phyloP scores from a whole-genome alignment of 1,140 invertebrate species.

The Brachystomella parvula region DNA sequence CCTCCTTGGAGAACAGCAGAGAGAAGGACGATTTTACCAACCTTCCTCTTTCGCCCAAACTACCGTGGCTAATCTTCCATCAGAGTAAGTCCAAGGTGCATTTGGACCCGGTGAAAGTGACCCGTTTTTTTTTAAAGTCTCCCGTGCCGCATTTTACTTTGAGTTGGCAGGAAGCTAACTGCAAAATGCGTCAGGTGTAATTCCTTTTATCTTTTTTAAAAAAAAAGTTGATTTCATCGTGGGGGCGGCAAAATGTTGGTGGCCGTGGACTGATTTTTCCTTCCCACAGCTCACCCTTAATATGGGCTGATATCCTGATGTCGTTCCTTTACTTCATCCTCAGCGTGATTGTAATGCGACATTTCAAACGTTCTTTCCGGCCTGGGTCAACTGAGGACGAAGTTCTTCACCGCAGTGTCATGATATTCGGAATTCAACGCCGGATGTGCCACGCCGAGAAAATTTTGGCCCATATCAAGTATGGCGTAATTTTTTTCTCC shows the following conservation, averaged over 20 bases:
- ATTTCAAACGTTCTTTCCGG: slow-evolving; percentile 50
- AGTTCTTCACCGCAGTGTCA: slow-evolving; percentile 59
- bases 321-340: slow-evolving; percentile 74
- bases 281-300: slow-evolving; percentile 62
- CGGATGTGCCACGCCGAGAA: slow-evolving; percentile 63
- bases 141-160: no score
- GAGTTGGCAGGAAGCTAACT: no score
- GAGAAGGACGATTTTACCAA: neutral
- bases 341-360: slow-evolving; percentile 73
- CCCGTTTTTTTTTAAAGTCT: no score
- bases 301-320: slow-evolving; percentile 82
- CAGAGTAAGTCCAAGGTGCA: slow-evolving; percentile 1
- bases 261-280: no score
- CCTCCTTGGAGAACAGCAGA: slow-evolving; percentile 53
- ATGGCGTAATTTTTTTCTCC: slow-evolving; percentile 37
- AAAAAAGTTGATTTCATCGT: no score
- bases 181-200: no score
- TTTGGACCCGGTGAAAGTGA: no score
- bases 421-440: slow-evolving; percentile 71
- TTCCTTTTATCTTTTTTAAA: no score
- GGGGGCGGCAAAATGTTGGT: no score
- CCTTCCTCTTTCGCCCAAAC: neutral
- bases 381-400: slow-evolving; percentile 36
- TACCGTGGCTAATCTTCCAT: slow-evolving; percentile 16
- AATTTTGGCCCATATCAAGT: slow-evolving; percentile 53